A percentile compares a stretch with the other conserved stretches of the same genome.
Evolutionary conservation across 2,797 vertebrate species (phyloP).

Genomic region (Dicrostonyx torquatus): DNA sequence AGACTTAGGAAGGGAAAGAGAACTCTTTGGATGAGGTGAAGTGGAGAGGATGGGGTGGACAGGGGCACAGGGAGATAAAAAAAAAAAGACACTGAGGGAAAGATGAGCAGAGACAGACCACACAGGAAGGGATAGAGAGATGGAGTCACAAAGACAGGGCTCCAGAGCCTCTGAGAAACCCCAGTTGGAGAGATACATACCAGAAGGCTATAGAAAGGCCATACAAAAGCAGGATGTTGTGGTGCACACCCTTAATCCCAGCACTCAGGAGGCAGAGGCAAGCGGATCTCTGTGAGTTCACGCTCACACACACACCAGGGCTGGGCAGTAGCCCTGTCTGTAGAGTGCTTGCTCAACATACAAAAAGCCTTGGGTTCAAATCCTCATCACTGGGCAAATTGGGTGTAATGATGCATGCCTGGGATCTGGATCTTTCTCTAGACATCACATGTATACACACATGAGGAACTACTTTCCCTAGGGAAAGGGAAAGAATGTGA

Average conservation of each 20-base stretch:
- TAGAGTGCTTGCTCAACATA: not conserved
- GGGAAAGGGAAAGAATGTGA: not conserved
- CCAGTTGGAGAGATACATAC: no score
- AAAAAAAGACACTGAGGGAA: not conserved
- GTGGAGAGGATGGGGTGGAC: not conserved
- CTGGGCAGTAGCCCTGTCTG: not conserved
- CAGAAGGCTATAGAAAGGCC: not conserved
- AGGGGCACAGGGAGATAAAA: not conserved
- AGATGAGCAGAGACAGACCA: not conserved
- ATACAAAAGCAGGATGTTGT: not conserved
- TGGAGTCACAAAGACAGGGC: not conserved
- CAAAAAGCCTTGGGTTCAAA: not conserved
- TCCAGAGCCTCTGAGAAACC: not conserved
- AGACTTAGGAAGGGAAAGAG: not conserved
- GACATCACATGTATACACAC: not conserved
- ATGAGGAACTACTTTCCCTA: not conserved
- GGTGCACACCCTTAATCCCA: no score
- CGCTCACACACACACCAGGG: not conserved
- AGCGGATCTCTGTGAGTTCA: no score
- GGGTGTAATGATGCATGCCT: not conserved
- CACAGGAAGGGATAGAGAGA: not conserved
- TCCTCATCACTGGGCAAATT: no score
- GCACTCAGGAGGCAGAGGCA: no score
- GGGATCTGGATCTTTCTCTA: not conserved
- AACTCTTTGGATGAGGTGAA: not conserved